Percentiles rank a stretch among this genome's conserved stretches.
Evolutionary conservation across 2,888 invertebrate species (phyloP).

Genomic region (Ethmia dodecea): DNA sequence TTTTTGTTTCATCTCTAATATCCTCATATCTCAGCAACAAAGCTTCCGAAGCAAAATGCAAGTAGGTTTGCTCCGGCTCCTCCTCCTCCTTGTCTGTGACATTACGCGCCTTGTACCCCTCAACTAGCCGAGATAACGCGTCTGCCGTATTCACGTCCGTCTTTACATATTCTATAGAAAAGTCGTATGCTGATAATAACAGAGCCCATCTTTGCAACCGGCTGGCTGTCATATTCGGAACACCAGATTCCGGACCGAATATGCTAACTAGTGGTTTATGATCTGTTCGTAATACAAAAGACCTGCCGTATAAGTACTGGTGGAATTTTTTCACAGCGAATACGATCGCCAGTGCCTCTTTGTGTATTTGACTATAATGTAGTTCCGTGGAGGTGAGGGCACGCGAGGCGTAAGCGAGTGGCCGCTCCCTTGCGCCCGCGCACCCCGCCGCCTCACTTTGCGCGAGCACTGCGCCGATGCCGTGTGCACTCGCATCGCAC

Average conservation of each 20-base stretch:
- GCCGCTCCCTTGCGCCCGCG: constrained; percentile 10
- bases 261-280: constrained; percentile 10
- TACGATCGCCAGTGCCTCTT: constrained; percentile 17
- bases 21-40: constrained; percentile 1
- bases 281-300: neutral
- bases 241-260: constrained; percentile 5
- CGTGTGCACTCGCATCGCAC: neutral
- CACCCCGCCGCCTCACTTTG: neutral
- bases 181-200: constrained; percentile 6
- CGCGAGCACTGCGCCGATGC: constrained; percentile 1
- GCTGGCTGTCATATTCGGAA: constrained; percentile 10
- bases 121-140: neutral
- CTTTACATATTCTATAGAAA: constrained; percentile 8
- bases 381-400: constrained; percentile 12
- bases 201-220: constrained; percentile 15
- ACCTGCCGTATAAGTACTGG: constrained; percentile 14
- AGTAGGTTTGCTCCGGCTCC: constrained; percentile 3
- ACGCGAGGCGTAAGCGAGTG: constrained; percentile 14
- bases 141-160: constrained; percentile 2
- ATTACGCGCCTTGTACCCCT: neutral
- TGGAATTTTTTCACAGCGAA: constrained; percentile 15
- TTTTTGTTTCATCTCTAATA: neutral
- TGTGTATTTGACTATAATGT: constrained; percentile 16
- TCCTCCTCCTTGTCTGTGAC: neutral
- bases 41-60: constrained; percentile 4